Evolutionary conservation across 2,888 invertebrate species (phyloP), one percentile per base, ranked within the genome.

Genomic region (Dynastes maya): DNA sequence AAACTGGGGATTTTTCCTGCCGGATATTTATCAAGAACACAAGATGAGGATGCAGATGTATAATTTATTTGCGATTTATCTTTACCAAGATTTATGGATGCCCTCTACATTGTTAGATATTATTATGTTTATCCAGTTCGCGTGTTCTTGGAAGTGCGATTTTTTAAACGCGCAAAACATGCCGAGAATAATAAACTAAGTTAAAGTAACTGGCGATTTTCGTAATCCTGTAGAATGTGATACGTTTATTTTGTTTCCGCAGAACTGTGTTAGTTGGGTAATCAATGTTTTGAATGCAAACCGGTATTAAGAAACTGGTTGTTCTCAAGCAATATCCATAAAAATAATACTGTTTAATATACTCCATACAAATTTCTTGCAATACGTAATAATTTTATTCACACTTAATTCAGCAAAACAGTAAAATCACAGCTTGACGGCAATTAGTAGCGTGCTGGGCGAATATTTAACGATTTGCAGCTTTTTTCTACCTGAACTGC

Each of bases 21-120:
- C 64, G 37, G 64, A 64, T 64, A 64, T 64, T 64, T 64, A 64
- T 64, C 64, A 29, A n/a, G 64, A 37, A 32, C 29, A 13, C 64
- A 64, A 64, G 29, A 63, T 6, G n/a, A 64, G 64, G 64, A 64
- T 64, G 29, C 64, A 64, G 64, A 29, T 64, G 64, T 37, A 29
- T n/a, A 64, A 37, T n/a, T n/a, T 64, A 2, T 64, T 64, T 11
- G 32, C 64, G 64, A 64, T 64, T 64, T 29, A 64, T 64, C 29
- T 64, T 37, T 64, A 29, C 64, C 32, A 29, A 37, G 29, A 64
- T 64, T 64, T 64, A 45, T 45, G 8, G 45, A 64, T 37, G 64
- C 64, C 13, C 37, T 64, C 29, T 37, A 37, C 29, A 37, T 64
- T 11, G 64, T 64, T 29, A 37, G 37, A 32, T 64, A 32, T 64